Percentiles rank a stretch among this genome's conserved stretches.
Evolutionary conservation across 2,888 invertebrate genomes (phyloP).

Genomic region (Drosophila putrida): DNA sequence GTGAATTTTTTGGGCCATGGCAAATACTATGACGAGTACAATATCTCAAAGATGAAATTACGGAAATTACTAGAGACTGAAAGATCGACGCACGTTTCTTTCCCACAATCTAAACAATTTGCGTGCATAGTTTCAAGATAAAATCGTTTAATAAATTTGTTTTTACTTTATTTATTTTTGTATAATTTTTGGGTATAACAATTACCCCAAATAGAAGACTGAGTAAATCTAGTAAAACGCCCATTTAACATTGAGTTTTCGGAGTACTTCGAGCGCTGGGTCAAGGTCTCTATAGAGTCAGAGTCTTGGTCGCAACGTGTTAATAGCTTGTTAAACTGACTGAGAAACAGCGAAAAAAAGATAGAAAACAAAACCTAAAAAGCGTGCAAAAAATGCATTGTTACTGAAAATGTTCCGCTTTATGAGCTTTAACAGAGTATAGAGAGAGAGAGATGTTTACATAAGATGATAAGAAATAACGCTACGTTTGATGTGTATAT

Average conservation of each 20-base stretch:
- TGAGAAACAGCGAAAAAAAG: constrained; percentile 24
- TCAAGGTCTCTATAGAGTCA: constrained; percentile 55
- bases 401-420: constrained; percentile 52
- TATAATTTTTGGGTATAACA: constrained; percentile 27
- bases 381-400: constrained; percentile 57
- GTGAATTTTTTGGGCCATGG: constrained; percentile 68
- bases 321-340: constrained; percentile 53
- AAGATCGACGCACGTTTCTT: constrained; percentile 54
- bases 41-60: constrained; percentile 40
- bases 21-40: constrained; percentile 35
- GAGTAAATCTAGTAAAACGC: constrained; percentile 35
- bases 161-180: constrained; percentile 1
- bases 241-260: constrained; percentile 50
- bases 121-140: constrained; percentile 16
- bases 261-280: constrained; percentile 38
- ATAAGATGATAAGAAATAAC: constrained; percentile 21
- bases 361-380: constrained; percentile 26
- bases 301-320: constrained; percentile 47
- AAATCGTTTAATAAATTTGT: constrained; percentile 24
- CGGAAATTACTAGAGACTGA: constrained; percentile 59
- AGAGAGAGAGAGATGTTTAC: constrained; percentile 16
- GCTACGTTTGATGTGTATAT: background rate
- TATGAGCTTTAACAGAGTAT: constrained; percentile 31
- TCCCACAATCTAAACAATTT: constrained; percentile 31
- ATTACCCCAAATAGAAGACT: constrained; percentile 24